A percentile compares a stretch with the other conserved stretches of the same genome.
Conservation (phyloP, 2,888 invertebrate genomes). For the Troides oblongomaculatus region DNA sequence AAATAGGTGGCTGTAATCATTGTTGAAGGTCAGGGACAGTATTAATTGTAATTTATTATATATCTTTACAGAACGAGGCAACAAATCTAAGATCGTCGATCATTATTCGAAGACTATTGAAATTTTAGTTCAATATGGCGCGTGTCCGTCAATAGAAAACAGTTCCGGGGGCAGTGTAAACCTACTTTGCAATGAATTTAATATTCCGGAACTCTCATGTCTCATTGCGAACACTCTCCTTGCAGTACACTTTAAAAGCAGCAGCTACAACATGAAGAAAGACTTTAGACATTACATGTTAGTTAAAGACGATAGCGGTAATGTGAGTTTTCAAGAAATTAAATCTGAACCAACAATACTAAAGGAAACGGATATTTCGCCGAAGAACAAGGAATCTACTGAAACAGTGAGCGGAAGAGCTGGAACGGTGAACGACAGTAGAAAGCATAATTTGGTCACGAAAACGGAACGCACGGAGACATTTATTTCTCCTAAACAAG, state of each 20-base stretch:
- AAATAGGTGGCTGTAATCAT: no score
- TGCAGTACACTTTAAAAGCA: slow-evolving; percentile 35
- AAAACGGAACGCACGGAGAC: background rate
- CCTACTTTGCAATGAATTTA: slow-evolving; percentile 64
- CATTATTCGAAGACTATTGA: slow-evolving; percentile 62
- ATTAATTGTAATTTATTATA: no score
- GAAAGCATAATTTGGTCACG: background rate
- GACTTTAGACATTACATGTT: slow-evolving; percentile 46
- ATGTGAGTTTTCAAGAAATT: slow-evolving; percentile 35
- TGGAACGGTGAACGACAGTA: background rate
- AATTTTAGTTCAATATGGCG: slow-evolving; percentile 59
- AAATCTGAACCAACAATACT: slow-evolving; percentile 13
- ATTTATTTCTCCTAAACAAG: background rate
- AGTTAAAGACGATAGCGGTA: slow-evolving; percentile 44
- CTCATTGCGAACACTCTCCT: slow-evolving; percentile 53
- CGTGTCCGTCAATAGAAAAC: slow-evolving; percentile 67
- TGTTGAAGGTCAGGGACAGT: no score
- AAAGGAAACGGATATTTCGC: background rate
- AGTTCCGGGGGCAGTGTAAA: slow-evolving; percentile 66
- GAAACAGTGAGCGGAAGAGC: background rate
- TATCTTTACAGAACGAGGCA: slow-evolving; percentile 49
- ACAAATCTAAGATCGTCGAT: slow-evolving; percentile 50
- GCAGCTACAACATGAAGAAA: slow-evolving; percentile 6
- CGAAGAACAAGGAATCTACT: slow-evolving; percentile 1
- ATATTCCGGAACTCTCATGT: slow-evolving; percentile 49